Evolutionary conservation across 1,140 invertebrate genomes (phyloP).

Genomic region (Philotrypesis tridentata): DNA sequence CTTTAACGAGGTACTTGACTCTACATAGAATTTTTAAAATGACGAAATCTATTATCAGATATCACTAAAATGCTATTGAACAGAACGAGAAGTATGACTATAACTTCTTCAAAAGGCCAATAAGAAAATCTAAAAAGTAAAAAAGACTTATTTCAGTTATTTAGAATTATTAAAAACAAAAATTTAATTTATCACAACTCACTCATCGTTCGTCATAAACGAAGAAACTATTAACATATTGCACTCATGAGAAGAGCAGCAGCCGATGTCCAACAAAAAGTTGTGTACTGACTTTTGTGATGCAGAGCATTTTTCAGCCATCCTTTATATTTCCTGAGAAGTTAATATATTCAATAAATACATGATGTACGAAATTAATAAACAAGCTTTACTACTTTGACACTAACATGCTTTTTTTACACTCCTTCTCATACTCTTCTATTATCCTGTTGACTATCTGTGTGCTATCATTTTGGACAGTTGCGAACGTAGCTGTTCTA

Average conservation of each 20-base stretch:
- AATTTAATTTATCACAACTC: slow-evolving; percentile 41
- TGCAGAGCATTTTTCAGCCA: slow-evolving; percentile 76
- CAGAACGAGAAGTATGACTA: slow-evolving; percentile 71
- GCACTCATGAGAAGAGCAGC: slow-evolving; percentile 72
- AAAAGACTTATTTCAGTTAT: not conserved
- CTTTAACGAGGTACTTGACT: slow-evolving; percentile 74
- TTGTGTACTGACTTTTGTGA: slow-evolving; percentile 79
- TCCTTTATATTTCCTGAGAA: slow-evolving; percentile 69
- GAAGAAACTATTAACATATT: slow-evolving; percentile 68
- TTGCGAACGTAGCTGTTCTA: slow-evolving; percentile 60
- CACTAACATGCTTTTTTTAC: slow-evolving; percentile 65
- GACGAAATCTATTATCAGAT: slow-evolving; percentile 80
- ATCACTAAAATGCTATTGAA: slow-evolving; percentile 78
- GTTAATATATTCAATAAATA: slow-evolving; percentile 33
- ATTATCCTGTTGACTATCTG: slow-evolving; percentile 71
- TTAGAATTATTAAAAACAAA: not conserved
- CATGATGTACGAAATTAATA: no score
- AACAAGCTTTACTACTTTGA: slow-evolving; percentile 2
- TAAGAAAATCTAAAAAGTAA: slow-evolving; percentile 63
- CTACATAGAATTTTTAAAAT: slow-evolving; percentile 79
- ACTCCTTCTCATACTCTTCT: slow-evolving; percentile 68
- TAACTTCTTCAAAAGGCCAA: slow-evolving; percentile 71
- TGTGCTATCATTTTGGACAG: slow-evolving; percentile 65
- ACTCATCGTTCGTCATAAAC: slow-evolving; percentile 61
- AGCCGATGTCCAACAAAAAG: slow-evolving; percentile 80